Conservation (phyloP, 2,888 invertebrate species). For the Pachydiplax longipennis region DNA sequence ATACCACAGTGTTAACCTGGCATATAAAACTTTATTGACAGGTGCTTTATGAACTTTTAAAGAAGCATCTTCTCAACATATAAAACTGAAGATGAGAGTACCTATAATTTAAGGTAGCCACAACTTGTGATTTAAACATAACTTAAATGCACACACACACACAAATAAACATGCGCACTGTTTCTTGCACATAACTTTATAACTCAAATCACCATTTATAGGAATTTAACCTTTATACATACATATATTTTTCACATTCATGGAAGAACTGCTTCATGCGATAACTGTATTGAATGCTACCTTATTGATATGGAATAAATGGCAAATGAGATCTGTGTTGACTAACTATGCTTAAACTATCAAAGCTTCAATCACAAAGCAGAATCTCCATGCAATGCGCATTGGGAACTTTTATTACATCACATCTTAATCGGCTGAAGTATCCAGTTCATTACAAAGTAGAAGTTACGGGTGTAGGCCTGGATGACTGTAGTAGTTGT, state of each 20-base stretch:
- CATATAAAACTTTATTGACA: not conserved
- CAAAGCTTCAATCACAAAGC: constrained; percentile 24
- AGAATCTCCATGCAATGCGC: not conserved
- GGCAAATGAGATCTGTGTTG: constrained; percentile 40
- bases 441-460: not conserved
- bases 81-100: not conserved
- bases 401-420: not conserved
- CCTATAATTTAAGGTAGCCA: not conserved
- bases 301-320: not conserved
- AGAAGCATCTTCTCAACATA: not conserved
- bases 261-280: not conserved
- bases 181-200: not conserved
- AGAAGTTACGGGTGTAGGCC: too few relatives aligned
- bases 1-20: not conserved
- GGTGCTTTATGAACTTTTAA: not conserved
- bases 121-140: not conserved
- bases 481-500: too few relatives aligned
- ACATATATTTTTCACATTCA: not conserved
- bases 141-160: not conserved
- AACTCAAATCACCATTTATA: not conserved
- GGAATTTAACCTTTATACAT: not conserved
- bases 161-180: not conserved
- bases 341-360: constrained; percentile 14
- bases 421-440: not conserved
- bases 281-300: not conserved